phyloP scores from a whole-genome alignment of 2,113 vertebrate species.

The Grammomys surdaster region DNA sequence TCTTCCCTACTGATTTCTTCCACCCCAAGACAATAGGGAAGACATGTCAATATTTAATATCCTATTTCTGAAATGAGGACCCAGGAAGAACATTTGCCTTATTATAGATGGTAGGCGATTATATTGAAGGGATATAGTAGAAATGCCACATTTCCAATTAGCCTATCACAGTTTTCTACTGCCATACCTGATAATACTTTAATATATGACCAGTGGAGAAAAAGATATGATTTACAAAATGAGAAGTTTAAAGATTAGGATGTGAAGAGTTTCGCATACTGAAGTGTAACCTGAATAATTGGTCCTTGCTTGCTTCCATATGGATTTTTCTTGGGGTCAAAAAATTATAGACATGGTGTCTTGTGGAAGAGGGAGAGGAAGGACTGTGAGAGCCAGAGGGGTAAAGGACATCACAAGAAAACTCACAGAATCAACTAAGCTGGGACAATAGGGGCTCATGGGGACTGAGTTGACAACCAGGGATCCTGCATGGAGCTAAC shows the following conservation, averaged over 20 bases:
- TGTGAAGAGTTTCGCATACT: neutral
- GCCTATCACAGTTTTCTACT: neutral
- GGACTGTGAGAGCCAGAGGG: neutral
- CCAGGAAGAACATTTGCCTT: neutral
- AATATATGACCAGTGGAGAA: neutral
- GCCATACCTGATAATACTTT: neutral
- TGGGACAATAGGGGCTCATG: neutral
- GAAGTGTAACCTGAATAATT: neutral
- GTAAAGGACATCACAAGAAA: neutral
- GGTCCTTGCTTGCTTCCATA: neutral
- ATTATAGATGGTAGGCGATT: neutral
- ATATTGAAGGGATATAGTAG: neutral
- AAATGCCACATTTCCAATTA: neutral
- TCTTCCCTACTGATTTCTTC: neutral
- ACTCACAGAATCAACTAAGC: neutral
- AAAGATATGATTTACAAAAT: conserved; percentile 22
- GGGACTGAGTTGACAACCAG: neutral
- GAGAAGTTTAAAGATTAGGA: neutral
- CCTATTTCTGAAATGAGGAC: neutral
- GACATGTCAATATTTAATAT: neutral
- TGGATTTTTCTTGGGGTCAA: neutral
- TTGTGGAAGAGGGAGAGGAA: neutral
- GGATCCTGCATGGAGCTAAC: neutral
- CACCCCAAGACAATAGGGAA: neutral
- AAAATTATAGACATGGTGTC: neutral